Conservation (phyloP, 2,888 invertebrate genomes). For the Temnothorax rugatulus region DNA sequence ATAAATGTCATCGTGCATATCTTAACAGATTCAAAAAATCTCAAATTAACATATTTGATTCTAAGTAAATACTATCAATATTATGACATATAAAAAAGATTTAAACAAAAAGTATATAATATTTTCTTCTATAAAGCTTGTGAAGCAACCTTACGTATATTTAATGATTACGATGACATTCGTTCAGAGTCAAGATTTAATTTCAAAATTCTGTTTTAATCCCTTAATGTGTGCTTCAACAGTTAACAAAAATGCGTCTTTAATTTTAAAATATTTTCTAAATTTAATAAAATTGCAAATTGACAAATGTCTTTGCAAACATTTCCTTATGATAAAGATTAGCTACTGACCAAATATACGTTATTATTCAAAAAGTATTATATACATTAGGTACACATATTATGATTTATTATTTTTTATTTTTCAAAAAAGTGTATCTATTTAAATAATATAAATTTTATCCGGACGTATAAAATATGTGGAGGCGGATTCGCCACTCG, state of each 20-base stretch:
- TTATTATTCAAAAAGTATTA: too few species aligned
- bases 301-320: not conserved
- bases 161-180: not conserved
- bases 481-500: not conserved
- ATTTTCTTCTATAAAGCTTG: not conserved
- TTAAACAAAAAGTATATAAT: not conserved
- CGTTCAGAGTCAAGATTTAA: not conserved
- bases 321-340: not conserved
- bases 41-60: not conserved
- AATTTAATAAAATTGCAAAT: not conserved
- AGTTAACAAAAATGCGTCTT: not conserved
- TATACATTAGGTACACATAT: too few species aligned
- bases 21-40: not conserved
- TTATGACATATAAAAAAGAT: not conserved
- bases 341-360: not conserved
- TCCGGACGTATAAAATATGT: not conserved
- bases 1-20: not conserved
- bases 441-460: slow-evolving; percentile 42
- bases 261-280: not conserved
- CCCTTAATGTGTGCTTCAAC: not conserved
- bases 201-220: not conserved
- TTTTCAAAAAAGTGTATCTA: too few species aligned
- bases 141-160: not conserved
- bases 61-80: not conserved
- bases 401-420: too few species aligned